A percentile compares a stretch with the other conserved stretches of the same genome.
phyloP scores from a whole-genome alignment of 1,140 invertebrate genomes.

The Leptopilina boulardi region DNA sequence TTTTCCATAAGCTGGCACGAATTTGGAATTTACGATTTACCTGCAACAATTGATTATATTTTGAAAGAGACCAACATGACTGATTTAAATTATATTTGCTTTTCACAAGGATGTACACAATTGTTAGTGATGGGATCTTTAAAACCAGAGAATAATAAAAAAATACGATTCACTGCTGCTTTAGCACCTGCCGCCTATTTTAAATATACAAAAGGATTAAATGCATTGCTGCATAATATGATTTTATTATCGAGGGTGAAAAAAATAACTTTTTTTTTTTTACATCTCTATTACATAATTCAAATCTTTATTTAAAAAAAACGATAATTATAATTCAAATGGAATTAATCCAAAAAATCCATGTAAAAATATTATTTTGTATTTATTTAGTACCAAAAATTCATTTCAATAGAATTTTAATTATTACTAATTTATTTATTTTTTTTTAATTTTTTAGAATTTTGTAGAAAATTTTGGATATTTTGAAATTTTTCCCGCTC shows the following conservation, averaged over 20 bases:
- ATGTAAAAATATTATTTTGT: no score
- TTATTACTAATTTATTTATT: background rate
- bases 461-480: background rate
- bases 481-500: background rate
- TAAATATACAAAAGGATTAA: constrained; percentile 74
- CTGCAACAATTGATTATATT: constrained; percentile 83
- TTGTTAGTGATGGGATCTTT: constrained; percentile 78
- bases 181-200: constrained; percentile 80
- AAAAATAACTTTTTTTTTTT: no score
- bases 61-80: constrained; percentile 75
- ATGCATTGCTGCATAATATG: constrained; percentile 52
- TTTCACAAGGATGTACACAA: constrained; percentile 79
- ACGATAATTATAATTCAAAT: no score
- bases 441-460: background rate
- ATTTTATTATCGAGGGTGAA: background rate
- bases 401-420: background rate
- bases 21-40: constrained; percentile 83
- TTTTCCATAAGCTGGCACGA: constrained; percentile 75
- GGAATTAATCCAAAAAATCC: no score
- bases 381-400: background rate
- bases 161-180: constrained; percentile 76
- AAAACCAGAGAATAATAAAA: constrained; percentile 78
- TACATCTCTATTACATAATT: no score
- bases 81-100: constrained; percentile 81
- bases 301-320: no score